Evolutionary conservation across 2,113 vertebrate genomes (phyloP), one percentile per base, ranked within the genome.

Genomic region (Ictalurus furcatus): DNA sequence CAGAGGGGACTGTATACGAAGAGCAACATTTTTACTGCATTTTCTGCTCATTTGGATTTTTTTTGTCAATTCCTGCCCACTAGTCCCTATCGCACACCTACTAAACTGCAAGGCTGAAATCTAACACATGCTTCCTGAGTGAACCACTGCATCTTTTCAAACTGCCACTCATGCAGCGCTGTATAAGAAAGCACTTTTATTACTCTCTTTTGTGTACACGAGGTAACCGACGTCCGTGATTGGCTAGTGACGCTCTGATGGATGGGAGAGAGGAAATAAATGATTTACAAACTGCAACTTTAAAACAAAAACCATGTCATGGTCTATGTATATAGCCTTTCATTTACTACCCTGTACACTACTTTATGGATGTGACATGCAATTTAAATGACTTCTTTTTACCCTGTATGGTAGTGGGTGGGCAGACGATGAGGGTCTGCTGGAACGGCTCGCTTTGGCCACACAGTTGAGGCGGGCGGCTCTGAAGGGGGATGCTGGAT

Each of bases 361-460:
- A 30, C n/a, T 54, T 25, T 9, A 52, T 17, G 14, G 44, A 13
- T 48, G 76, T 17, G 44, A n/a, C 25, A 3, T 79, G 25, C 76
- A 25, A 56, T 19, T 56, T 56, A n/a, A 58, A 58, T 28, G 56
- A 23, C 11, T 76, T 23, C 19, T 30, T 8, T 94, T 94, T 95
- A 99, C 98, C 98, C 97, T 99, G 98, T 93, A 99, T 97, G 92
- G 97, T 96, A 25, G 97, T 96, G 30, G 98, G 97, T 0, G 98
- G 98, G 94, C 98, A 99, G 91, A 99, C 98, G 13, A 99, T 99
- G 92, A 99, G 97, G 44, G 98, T 99, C 95, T 99, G 98, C 94
- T 99, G 98, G 94, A 99, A 98, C 92, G 98, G 98, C 93, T 99
- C 98, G 0, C 97, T 96, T 90, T 98, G 97, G 93, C 97, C 96